Percentiles rank a stretch among this genome's conserved stretches.
Conservation (phyloP, 2,797 vertebrate species). For the Odontamblyopus lacepedii region DNA sequence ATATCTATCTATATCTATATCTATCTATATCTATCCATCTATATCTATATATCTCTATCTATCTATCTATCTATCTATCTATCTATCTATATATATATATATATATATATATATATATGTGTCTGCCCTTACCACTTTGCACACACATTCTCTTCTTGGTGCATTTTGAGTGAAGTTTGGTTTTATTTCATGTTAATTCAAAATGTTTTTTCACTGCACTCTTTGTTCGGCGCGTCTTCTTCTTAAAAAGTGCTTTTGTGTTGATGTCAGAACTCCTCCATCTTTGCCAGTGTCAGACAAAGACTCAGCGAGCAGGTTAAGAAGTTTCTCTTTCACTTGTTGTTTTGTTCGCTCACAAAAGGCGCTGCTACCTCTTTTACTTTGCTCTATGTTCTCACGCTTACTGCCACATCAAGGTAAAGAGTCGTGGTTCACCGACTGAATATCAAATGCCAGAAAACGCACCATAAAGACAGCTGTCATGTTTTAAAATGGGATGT, state of each 20-base stretch:
- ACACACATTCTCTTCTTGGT: not conserved
- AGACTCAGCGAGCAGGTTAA: slow-evolving; percentile 68
- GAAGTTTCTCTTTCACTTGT: slow-evolving; percentile 70
- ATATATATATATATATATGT: no score
- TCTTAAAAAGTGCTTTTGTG: slow-evolving; percentile 66
- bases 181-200: slow-evolving; percentile 53
- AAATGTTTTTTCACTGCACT: slow-evolving; percentile 44
- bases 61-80: no score
- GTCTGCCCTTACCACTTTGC: not conserved
- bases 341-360: slow-evolving; percentile 67
- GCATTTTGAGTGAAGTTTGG: slow-evolving; percentile 27
- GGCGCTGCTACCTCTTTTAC: slow-evolving; percentile 41
- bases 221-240: slow-evolving; percentile 66
- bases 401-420: slow-evolving; percentile 69
- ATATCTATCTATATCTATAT: no score
- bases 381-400: slow-evolving; percentile 46
- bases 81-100: no score
- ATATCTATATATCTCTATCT: no score
- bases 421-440: slow-evolving; percentile 53
- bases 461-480: slow-evolving; percentile 45
- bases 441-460: slow-evolving; percentile 71
- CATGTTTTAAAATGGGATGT: slow-evolving; percentile 46
- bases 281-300: slow-evolving; percentile 70
- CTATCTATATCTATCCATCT: no score
- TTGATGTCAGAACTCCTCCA: slow-evolving; percentile 75